Conservation (phyloP, 2,113 vertebrate species). For the Suricata suricatta region DNA sequence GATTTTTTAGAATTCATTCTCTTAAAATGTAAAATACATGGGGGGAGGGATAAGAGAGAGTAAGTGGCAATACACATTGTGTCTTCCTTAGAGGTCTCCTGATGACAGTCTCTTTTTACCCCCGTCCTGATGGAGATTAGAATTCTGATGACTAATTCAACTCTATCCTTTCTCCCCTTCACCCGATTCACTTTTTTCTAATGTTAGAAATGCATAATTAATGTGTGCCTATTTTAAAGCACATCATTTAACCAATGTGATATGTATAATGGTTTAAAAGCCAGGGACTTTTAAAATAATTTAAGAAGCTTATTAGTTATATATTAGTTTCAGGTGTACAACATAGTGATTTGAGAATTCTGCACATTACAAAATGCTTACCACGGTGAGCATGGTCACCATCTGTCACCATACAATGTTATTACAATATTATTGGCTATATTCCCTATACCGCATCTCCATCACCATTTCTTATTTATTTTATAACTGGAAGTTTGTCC, state of each 20-base stretch:
- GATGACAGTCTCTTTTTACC: not conserved
- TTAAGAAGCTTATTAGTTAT: not conserved
- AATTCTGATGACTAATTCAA: not conserved
- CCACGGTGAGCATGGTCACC: not conserved
- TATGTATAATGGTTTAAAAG: conserved; percentile 8
- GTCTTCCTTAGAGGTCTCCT: not conserved
- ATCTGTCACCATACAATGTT: not conserved
- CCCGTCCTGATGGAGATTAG: not conserved
- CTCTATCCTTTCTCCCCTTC: not conserved
- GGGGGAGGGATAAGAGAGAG: not conserved
- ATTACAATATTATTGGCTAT: not conserved
- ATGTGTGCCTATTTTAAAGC: not conserved
- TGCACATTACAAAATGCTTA: not conserved
- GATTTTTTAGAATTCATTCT: conserved; percentile 17
- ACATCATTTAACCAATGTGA: not conserved
- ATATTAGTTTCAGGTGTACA: not conserved
- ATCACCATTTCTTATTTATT: not conserved
- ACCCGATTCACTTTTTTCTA: not conserved
- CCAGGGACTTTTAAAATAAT: not conserved
- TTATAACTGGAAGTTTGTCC: not conserved
- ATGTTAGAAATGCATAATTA: conserved; percentile 22
- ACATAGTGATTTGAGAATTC: not conserved
- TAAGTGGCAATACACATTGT: not conserved
- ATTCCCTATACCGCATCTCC: not conserved
- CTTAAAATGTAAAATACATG: not conserved